phyloP scores from a whole-genome alignment of 2,888 invertebrate genomes.

The Drosophila vallismaia region DNA sequence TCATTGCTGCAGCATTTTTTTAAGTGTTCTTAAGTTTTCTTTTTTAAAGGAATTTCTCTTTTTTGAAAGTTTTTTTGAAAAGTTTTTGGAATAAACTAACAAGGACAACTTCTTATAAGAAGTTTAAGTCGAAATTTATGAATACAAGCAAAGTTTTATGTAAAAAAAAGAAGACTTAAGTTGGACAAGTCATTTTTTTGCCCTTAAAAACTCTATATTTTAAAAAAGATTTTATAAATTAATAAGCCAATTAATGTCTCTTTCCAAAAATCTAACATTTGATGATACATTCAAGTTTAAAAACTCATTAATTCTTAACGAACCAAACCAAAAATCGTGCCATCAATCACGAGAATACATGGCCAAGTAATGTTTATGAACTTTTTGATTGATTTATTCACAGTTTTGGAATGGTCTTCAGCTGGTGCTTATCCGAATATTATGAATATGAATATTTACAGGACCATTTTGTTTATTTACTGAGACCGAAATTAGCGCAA shows the following conservation, averaged over 20 bases:
- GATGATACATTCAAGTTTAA: neutral
- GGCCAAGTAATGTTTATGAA: slow-evolving; percentile 9
- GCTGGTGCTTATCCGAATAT: slow-evolving; percentile 3
- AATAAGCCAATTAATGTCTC: neutral
- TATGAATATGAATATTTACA: slow-evolving; percentile 19
- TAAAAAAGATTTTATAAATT: neutral
- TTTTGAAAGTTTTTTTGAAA: neutral
- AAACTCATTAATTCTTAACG: neutral
- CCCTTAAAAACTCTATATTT: neutral
- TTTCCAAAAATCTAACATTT: neutral
- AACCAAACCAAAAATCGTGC: neutral
- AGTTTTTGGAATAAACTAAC: neutral
- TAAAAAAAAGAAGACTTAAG: neutral
- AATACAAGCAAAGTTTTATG: slow-evolving; percentile 1
- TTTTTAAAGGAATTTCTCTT: neutral
- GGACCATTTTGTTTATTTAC: slow-evolving; percentile 25
- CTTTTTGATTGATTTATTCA: slow-evolving; percentile 21
- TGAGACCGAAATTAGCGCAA: slow-evolving; percentile 21
- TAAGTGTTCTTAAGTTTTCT: neutral
- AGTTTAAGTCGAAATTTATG: neutral
- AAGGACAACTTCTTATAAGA: neutral
- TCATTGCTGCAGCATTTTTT: slow-evolving; percentile 14
- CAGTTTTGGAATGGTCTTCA: neutral
- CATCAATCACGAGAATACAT: neutral
- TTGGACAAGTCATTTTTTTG: neutral